phyloP scores from a whole-genome alignment of 2,113 vertebrate genomes.

The Sorex araneus region DNA sequence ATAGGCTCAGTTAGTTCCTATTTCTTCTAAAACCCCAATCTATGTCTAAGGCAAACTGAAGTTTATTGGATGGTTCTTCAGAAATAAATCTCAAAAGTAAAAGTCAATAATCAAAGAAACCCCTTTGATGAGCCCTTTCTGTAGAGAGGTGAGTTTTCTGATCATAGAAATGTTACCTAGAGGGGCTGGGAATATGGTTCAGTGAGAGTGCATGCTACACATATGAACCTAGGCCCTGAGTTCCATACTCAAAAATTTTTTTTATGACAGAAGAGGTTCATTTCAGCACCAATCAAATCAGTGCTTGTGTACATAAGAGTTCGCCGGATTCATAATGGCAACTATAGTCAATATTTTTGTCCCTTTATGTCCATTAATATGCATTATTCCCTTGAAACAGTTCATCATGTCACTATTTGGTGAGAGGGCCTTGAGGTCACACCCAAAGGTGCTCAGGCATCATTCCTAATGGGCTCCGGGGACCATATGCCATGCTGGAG shows the following conservation, averaged over 20 bases:
- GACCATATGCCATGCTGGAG: too few species aligned
- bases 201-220: too few species aligned
- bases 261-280: too few species aligned
- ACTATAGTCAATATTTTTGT: slow-evolving; percentile 30
- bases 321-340: slow-evolving; percentile 42
- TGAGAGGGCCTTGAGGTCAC: too few species aligned
- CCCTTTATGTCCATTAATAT: slow-evolving; percentile 20
- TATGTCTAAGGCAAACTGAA: slow-evolving; percentile 12
- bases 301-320: background rate
- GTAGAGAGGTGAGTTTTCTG: slow-evolving; percentile 16
- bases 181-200: too few species aligned
- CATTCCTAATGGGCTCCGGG: too few species aligned
- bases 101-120: slow-evolving; percentile 53
- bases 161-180: slow-evolving; percentile 32
- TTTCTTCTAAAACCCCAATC: slow-evolving; percentile 5
- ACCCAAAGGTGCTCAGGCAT: too few species aligned
- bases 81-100: slow-evolving; percentile 16
- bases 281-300: slow-evolving; percentile 17
- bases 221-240: too few species aligned
- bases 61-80: slow-evolving; percentile 15
- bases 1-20: background rate
- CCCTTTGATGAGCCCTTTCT: slow-evolving; percentile 47
- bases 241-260: too few species aligned
- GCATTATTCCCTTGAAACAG: background rate
- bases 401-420: too few species aligned